Percentiles rank a stretch among this genome's conserved stretches.
phyloP scores from a whole-genome alignment of 2,113 vertebrate genomes.

The Echinops telfairi region DNA sequence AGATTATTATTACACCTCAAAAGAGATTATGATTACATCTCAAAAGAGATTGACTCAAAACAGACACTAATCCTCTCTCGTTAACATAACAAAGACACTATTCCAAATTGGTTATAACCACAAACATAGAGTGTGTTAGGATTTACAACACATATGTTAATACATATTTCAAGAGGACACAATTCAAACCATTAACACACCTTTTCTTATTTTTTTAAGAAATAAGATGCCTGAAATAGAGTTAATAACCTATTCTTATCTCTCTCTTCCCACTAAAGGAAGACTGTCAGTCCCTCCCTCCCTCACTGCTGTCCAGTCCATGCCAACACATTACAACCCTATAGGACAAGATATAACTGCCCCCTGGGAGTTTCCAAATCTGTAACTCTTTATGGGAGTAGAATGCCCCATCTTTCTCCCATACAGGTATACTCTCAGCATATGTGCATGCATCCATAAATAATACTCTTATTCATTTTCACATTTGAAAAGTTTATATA shows the following conservation, averaged over 20 bases:
- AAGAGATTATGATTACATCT: too few species aligned
- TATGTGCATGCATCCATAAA: not conserved
- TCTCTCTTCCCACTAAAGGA: not conserved
- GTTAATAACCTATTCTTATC: not conserved
- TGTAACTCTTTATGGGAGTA: too few species aligned
- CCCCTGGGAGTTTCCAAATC: too few species aligned
- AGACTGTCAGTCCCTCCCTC: too few species aligned
- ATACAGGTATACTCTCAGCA: too few species aligned
- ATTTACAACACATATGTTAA: not conserved
- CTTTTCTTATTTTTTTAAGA: not conserved
- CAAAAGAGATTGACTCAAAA: too few species aligned
- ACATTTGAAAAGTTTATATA: not conserved
- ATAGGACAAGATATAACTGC: too few species aligned
- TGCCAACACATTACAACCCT: too few species aligned
- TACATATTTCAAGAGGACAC: not conserved
- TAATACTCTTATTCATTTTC: not conserved
- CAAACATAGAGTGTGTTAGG: not conserved
- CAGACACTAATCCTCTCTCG: too few species aligned
- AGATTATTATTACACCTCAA: too few species aligned
- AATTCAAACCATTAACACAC: not conserved
- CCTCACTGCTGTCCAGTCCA: too few species aligned
- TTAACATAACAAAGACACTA: not conserved
- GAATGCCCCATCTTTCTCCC: too few species aligned
- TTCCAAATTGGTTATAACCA: not conserved
- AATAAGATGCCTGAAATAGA: conserved; percentile 10